Base-by-base conservation (phyloP, 2,888 invertebrate species). In the Zaprionus obscuricornis region DNA sequence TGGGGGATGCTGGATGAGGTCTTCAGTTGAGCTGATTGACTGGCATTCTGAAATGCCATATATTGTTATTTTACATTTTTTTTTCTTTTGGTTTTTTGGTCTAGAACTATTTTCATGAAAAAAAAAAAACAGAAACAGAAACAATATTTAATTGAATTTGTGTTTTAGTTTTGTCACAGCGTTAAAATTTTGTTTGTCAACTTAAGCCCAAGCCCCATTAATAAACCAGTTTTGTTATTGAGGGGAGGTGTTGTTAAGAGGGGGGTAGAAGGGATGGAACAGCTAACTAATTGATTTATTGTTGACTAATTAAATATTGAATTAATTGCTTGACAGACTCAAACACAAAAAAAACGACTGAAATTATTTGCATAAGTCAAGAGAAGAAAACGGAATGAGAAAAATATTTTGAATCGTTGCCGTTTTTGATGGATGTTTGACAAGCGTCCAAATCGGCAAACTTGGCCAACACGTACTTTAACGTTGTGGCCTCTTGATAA, bases 221-320 rank as follows among this genome's bases (percentile, higher is more conserved):
- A 75, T 75, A 75, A 84, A 78, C 73, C 52, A 63, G 74, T 75
- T 84, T 52, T 34, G 7, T 8, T 14, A 24, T 13, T 10, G 22
- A 47, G n/a, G 26, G 31, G 34, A 14, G 45, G 36, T 14, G 11
- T 33, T 31, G n/a, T n/a, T n/a, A n/a, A n/a, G 27, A 14, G 11
- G 18, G 26, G 7, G 24, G 6, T 11, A 29, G 34, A 17, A 10
- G 37, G 13, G 37, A 20, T 27, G 36, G 14, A 27, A 36, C 47
- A 47, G 63, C 62, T 60, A 65, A 68, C 81, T 74, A 86, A 86
- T 86, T 84, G 82, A 84, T 85, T 86, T 84, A 84, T 79, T 75
- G 82, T 83, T 84, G 62, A 68, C 79, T 77, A 77, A 85, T 84
- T 83, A 81, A 82, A 75, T 77, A 76, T 72, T 85, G 79, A 77